Evolutionary conservation across 2,113 vertebrate species (phyloP).

Genomic region (Ctenodactylus gundi): DNA sequence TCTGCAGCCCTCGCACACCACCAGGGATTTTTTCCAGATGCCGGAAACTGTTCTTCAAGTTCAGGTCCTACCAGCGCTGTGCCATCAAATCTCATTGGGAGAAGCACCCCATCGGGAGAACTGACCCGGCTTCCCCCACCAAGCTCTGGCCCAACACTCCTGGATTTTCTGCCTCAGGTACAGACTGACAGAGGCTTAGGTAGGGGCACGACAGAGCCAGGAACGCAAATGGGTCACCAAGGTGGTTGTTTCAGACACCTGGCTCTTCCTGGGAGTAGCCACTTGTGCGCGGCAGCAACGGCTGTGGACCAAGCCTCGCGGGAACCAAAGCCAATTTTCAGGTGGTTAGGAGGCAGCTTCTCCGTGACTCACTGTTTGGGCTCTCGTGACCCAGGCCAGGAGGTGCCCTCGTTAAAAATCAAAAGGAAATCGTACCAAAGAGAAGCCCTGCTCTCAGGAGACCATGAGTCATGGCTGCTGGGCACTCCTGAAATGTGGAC

Average conservation of each 20-base stretch:
- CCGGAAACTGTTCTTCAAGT: neutral
- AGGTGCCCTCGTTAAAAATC: constrained; percentile 69
- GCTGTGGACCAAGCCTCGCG: neutral
- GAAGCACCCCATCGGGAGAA: neutral
- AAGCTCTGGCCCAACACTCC: neutral
- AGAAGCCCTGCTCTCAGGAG: neutral
- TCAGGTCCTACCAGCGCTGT: neutral
- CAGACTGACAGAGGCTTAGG: neutral
- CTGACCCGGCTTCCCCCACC: neutral
- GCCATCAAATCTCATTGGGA: neutral
- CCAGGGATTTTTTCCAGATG: neutral
- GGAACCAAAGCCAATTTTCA: constrained; percentile 55
- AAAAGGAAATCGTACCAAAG: constrained; percentile 40
- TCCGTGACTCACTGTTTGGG: constrained; percentile 67
- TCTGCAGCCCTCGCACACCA: neutral
- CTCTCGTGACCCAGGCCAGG: constrained; percentile 24
- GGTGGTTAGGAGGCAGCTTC: constrained; percentile 41
- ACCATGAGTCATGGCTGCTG: neutral
- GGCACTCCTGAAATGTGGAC: neutral
- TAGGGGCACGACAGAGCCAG: too few species aligned
- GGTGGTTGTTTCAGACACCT: neutral
- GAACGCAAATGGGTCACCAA: too few species aligned
- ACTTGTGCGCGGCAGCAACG: neutral
- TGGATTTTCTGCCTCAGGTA: neutral
- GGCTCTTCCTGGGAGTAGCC: neutral